Conservation (phyloP, 2,113 vertebrate genomes). For the Pelmatolapia mariae region DNA sequence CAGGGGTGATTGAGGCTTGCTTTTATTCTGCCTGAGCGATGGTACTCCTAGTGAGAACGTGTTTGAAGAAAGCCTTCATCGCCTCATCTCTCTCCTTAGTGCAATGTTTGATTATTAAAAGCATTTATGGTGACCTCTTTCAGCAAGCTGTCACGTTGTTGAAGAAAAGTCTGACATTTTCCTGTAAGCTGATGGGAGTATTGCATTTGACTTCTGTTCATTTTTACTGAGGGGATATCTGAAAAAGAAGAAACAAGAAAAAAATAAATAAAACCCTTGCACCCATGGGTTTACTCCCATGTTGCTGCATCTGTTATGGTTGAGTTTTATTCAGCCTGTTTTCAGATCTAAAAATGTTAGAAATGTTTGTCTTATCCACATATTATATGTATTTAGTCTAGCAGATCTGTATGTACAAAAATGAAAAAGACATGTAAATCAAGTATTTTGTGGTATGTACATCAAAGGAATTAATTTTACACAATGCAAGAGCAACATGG, state of each 20-base stretch:
- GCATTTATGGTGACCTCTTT: slow-evolving; percentile 52
- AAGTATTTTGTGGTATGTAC: slow-evolving; percentile 96
- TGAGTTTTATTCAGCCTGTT: slow-evolving; percentile 90
- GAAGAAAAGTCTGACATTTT: slow-evolving; percentile 7
- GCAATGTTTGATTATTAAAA: slow-evolving; percentile 50
- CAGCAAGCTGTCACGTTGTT: slow-evolving; percentile 5
- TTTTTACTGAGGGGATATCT: slow-evolving; percentile 54
- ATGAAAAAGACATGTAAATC: slow-evolving; percentile 73
- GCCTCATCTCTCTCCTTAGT: slow-evolving; percentile 20
- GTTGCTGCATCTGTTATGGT: slow-evolving; percentile 71
- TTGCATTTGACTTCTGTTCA: slow-evolving; percentile 42
- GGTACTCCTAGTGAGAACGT: neutral
- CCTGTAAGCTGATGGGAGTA: slow-evolving; percentile 2
- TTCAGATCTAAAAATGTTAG: slow-evolving; percentile 72
- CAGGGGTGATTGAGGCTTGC: slow-evolving; percentile 24
- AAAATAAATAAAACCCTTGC: neutral
- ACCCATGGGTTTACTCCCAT: slow-evolving; percentile 29
- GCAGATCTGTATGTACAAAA: slow-evolving; percentile 79
- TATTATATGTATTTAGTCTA: slow-evolving; percentile 82
- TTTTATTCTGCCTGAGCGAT: neutral
- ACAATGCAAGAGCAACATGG: slow-evolving; percentile 77
- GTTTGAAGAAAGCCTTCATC: slow-evolving; percentile 8
- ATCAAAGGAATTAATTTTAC: slow-evolving; percentile 94
- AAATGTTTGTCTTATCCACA: slow-evolving; percentile 72
- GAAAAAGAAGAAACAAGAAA: neutral